Base-by-base conservation (phyloP, 2,888 invertebrate genomes). In the Andrena dorsata region DNA sequence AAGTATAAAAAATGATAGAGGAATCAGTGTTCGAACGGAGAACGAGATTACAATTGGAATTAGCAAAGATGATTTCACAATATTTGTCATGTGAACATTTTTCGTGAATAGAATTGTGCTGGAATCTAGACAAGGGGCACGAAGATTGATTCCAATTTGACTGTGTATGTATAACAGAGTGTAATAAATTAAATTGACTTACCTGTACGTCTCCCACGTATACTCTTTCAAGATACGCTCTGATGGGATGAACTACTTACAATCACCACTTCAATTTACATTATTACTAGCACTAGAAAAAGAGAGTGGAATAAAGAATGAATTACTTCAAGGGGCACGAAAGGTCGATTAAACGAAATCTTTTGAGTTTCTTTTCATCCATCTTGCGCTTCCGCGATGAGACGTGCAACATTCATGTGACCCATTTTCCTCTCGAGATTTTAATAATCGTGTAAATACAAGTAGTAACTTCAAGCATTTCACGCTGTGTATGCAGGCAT, bases 321-420 rank as follows among this genome's bases (percentile, higher is more conserved):
- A 23, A 56, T 26, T 13, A 3, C 23, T 10, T 26, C 56, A 26
- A 56, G 56, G 23, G 10, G 56, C 26, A 10, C 26, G 51, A 60
- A 26, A 56, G 23, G 23, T 56, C 26, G 56, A 56, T 56, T 23
- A 10, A 56, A 56, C 53, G 56, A 56, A 56, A 56, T 56, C 56
- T 56, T 56, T 56, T 23, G 56, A 56, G 3, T 56, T 26, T 26
- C 26, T 23, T 56, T 56, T 56, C 3, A 56, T 26, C 56, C 23
- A 23, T 56, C 56, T 53, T 26, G 51, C 26, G 23, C 23, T 23
- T 56, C 4, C 26, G 56, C 56, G 23, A 56, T 56, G 56, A 28
- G 47, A 68, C 53, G 30, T 61, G 61, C n/a, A 61, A 32, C 28
- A 32, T 61, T 61, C 20, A 16, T 30, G 26, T 32, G 28, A n/a